A percentile compares a stretch with the other conserved stretches of the same genome.
These are phyloP conservation scores for Acleris laterana DNA, from an alignment of 2,888 invertebrate species.

Conservation along the genomic window DNA sequence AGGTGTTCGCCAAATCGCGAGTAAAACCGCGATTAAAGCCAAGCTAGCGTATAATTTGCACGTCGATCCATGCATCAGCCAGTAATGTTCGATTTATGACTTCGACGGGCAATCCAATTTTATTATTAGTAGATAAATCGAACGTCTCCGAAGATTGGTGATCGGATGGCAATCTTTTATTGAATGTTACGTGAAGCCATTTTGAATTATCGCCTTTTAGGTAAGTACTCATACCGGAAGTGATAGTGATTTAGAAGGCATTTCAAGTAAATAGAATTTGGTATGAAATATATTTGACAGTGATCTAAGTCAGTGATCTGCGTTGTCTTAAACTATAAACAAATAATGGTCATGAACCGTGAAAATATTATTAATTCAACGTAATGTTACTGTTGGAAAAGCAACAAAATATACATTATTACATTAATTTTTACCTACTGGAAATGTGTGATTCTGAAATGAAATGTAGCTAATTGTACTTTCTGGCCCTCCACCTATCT, in stretches of 20 bases:
- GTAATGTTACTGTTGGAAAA: no score
- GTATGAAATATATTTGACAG: not conserved
- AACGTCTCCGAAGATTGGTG: constrained; percentile 33
- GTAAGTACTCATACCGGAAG: constrained; percentile 14
- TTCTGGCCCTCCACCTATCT: no score
- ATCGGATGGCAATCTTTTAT: constrained; percentile 34
- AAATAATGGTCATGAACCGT: no score
- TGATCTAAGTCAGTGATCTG: no score
- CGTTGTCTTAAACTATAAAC: no score
- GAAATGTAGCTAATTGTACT: no score
- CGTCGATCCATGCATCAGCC: constrained; percentile 34
- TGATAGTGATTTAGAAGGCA: not conserved
- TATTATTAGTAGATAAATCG: constrained; percentile 36
- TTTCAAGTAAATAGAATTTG: not conserved
- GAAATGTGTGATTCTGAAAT: no score
- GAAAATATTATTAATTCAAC: no score
- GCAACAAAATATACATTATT: no score
- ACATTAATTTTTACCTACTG: no score
- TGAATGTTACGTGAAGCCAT: constrained; percentile 26
- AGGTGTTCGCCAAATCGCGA: not conserved
- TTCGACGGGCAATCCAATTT: constrained; percentile 25
- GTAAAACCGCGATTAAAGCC: constrained; percentile 1
- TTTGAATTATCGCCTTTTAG: constrained; percentile 29
- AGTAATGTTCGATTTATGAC: constrained; percentile 34
- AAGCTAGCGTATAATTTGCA: constrained; percentile 28